These are phyloP conservation scores for Rambutsinella grinnellia DNA, from an alignment of 2,888 invertebrate genomes.

Conservation along the genomic window DNA sequence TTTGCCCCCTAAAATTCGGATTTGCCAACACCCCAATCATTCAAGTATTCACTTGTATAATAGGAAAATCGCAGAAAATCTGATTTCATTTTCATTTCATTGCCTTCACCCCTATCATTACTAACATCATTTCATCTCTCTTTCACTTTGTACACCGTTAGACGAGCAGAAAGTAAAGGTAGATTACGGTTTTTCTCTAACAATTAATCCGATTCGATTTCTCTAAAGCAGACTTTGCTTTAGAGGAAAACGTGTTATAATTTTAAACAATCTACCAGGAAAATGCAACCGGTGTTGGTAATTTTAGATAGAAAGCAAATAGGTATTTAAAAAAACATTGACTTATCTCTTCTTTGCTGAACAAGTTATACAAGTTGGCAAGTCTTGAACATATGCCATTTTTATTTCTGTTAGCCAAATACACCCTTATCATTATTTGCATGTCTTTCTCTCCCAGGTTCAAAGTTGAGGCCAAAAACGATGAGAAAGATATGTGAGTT, in stretches of 20 bases:
- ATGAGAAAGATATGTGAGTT: neutral
- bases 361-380: constrained; percentile 18
- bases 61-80: neutral
- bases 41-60: too few species aligned
- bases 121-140: constrained; percentile 1
- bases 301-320: neutral
- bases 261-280: neutral
- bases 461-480: neutral
- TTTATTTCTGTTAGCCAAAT: neutral
- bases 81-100: constrained; percentile 31
- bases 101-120: neutral
- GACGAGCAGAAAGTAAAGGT: constrained; percentile 32
- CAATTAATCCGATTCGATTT: constrained; percentile 35
- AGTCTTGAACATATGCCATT: neutral
- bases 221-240: neutral
- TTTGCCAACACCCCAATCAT: too few species aligned
- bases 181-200: constrained; percentile 37
- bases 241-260: neutral
- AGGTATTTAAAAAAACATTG: neutral
- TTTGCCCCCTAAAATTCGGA: neutral
- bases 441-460: neutral
- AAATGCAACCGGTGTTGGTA: neutral
- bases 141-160: constrained; percentile 37
- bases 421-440: neutral
- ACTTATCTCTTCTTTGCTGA: constrained; percentile 3